Evolutionary conservation across 2,113 vertebrate species (phyloP), one percentile per base, ranked within the genome.

Genomic region (Fulica atra): DNA sequence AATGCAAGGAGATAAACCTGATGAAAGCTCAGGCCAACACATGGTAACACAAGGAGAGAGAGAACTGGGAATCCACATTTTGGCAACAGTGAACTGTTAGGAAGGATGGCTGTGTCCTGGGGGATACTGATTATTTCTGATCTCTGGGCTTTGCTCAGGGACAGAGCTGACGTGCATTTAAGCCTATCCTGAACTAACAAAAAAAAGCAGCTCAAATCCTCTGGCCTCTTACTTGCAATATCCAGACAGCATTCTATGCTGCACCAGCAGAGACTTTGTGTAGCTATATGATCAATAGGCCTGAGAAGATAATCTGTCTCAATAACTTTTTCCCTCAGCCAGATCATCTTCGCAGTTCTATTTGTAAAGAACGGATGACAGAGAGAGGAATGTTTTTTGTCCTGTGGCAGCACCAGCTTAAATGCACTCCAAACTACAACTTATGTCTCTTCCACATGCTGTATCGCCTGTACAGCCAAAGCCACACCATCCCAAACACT

Each of bases 401-500:
- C 35, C 51, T 66, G 28, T 29, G 10, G 28, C 33, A 72, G 17
- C 48, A 88, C 5, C 42, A 42, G 13, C 17, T 69, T 54, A 64
- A 85, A 78, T 1, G 26, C 19, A 40, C 11, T 59, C 48, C 24
- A 16, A 51, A 71, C 33, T 40, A 76, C 31, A 87, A 18, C 18
- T 28, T 59, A 5, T 11, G 31, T 29, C 46, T 21, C 59, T 77
- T 31, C 25, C 29, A 77, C 71, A 53, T 12, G 8, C 48, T 77
- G 1, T 7, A 46, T 35, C 35, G 71, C 8, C 24, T 46, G 66
- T 40, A 8, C 5, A 74, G 61, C 23, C 77, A 65, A 38, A 70
- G 72, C 20, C 64, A 53, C 25, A n/a, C 14, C 40, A 57, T 10
- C 8, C 36, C 74, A 31, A 79, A 44, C 19, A 44, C 0, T 0